These are phyloP conservation scores for Acanthopleura granulata DNA, from an alignment of 2,888 invertebrate species.

Conservation along the genomic window DNA sequence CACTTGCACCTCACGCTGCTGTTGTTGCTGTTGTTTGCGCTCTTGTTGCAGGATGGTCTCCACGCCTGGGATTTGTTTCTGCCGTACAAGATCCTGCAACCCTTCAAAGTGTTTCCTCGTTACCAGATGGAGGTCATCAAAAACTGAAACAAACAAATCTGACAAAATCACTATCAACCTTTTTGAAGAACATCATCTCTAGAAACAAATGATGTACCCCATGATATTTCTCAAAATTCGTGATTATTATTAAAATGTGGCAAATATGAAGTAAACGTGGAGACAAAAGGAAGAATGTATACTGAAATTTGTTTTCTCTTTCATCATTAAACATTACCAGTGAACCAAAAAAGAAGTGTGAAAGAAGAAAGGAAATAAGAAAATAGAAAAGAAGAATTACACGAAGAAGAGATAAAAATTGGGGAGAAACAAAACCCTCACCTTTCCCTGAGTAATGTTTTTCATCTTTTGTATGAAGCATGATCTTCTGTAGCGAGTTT, in stretches of 20 bases:
- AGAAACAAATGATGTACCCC: too few species aligned
- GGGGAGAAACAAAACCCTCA: too few species aligned
- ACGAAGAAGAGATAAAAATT: too few species aligned
- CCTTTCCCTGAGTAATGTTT: conserved; percentile 54
- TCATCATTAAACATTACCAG: too few species aligned
- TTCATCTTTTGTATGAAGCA: conserved; percentile 49
- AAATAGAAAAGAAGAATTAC: too few species aligned
- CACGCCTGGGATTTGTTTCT: conserved; percentile 42
- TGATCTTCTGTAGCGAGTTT: conserved; percentile 49
- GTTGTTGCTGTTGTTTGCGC: conserved; percentile 28
- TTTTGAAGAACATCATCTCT: neutral
- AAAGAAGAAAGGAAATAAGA: too few species aligned
- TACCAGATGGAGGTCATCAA: conserved; percentile 53
- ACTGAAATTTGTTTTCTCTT: too few species aligned
- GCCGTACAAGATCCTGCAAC: conserved; percentile 41
- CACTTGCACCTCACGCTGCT: neutral
- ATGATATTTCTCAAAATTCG: too few species aligned
- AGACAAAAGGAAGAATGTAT: too few species aligned
- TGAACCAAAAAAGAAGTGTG: too few species aligned
- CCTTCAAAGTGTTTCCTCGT: conserved; percentile 49
- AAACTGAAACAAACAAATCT: conserved; percentile 43
- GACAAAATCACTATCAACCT: neutral
- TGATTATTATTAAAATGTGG: too few species aligned
- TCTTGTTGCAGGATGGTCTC: conserved; percentile 28
- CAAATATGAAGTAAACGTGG: too few species aligned